These are phyloP conservation scores for Drosophila sordidapex DNA, from an alignment of 2,888 invertebrate genomes.

Conservation along the genomic window DNA sequence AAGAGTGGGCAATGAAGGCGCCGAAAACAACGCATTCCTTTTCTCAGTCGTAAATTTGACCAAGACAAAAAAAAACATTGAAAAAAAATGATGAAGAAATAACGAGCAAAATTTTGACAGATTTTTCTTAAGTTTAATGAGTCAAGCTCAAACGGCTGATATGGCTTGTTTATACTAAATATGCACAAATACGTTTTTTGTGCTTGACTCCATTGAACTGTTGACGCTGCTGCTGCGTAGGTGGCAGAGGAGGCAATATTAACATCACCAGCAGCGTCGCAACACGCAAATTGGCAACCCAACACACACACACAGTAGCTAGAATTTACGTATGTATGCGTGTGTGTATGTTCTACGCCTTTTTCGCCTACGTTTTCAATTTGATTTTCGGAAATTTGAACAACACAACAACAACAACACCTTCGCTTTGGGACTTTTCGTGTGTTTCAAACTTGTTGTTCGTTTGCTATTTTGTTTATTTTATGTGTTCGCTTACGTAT, in stretches of 20 bases:
- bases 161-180: constrained; percentile 39
- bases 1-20: constrained; percentile 48
- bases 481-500: constrained; percentile 67
- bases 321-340: constrained; percentile 11
- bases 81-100: constrained; percentile 10
- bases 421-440: constrained; percentile 66
- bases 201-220: constrained; percentile 44
- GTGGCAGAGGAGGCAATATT: constrained; percentile 40
- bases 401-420: constrained; percentile 66
- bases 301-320: constrained; percentile 18
- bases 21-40: constrained; percentile 30
- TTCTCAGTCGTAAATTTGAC: constrained; percentile 35
- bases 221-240: constrained; percentile 46
- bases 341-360: constrained; percentile 41
- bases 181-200: constrained; percentile 18
- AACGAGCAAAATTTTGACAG: constrained; percentile 22
- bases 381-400: constrained; percentile 71
- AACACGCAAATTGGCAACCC: constrained; percentile 67
- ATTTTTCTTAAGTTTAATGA: constrained; percentile 53
- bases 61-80: constrained; percentile 20
- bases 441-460: constrained; percentile 70
- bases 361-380: constrained; percentile 77
- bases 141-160: constrained; percentile 71
- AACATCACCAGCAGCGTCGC: constrained; percentile 37
- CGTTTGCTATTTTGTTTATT: constrained; percentile 70